Evolutionary conservation across 2,797 vertebrate genomes (phyloP).

Genomic region (Loriculus beryllinus): DNA sequence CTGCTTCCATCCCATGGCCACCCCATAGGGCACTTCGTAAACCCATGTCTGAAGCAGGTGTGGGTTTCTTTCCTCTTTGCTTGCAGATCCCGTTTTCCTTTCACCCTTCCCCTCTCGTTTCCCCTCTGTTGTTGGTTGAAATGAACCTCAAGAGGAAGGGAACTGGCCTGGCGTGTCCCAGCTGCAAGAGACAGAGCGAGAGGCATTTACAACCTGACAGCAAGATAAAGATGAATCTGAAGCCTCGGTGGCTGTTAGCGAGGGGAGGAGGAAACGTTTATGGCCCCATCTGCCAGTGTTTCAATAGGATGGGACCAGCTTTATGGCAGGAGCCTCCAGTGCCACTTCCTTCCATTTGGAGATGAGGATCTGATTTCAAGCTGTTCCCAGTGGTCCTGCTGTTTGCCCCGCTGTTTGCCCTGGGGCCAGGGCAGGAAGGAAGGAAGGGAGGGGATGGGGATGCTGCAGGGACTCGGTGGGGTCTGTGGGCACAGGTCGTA

Average conservation of each 20-base stretch:
- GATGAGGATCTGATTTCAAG: slow-evolving; percentile 70
- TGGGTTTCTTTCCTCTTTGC: background rate
- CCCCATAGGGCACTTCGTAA: background rate
- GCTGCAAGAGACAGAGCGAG: slow-evolving; percentile 69
- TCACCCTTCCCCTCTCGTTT: background rate
- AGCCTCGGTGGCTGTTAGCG: slow-evolving; percentile 62
- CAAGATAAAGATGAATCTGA: slow-evolving; percentile 73
- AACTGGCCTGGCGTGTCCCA: slow-evolving; percentile 54
- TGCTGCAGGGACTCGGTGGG: background rate
- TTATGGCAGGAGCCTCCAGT: slow-evolving; percentile 72
- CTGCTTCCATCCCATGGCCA: background rate
- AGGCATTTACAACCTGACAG: slow-evolving; percentile 79
- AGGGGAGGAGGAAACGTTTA: slow-evolving; percentile 76
- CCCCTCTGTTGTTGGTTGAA: background rate
- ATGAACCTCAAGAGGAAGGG: slow-evolving; percentile 65
- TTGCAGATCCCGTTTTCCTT: background rate
- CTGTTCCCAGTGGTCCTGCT: slow-evolving; percentile 57
- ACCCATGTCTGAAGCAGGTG: rapidly evolving
- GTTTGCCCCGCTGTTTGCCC: slow-evolving; percentile 8
- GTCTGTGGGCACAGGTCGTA: background rate
- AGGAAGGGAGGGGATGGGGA: slow-evolving; percentile 25
- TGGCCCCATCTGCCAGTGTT: slow-evolving; percentile 74
- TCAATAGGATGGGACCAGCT: slow-evolving; percentile 69
- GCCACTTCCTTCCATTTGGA: slow-evolving; percentile 75
- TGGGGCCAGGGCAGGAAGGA: slow-evolving; percentile 57